A percentile compares a stretch with the other conserved stretches of the same genome.
phyloP scores from a whole-genome alignment of 2,113 vertebrate genomes.

The Pangasianodon gigas region DNA sequence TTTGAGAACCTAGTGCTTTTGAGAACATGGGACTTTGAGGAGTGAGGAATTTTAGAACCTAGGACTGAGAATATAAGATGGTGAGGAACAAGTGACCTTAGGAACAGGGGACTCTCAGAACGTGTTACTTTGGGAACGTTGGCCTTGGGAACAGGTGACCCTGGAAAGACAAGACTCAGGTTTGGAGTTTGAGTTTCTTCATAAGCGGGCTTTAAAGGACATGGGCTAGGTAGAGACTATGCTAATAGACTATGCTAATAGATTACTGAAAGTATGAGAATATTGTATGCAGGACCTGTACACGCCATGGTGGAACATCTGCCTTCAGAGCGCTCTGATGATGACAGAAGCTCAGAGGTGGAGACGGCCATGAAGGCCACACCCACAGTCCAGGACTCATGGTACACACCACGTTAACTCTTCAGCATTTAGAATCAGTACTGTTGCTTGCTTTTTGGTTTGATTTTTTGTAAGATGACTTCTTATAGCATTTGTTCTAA shows the following conservation, averaged over 20 bases:
- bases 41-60: background rate
- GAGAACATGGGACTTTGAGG: background rate
- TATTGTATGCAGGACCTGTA: slow-evolving; percentile 2
- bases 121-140: background rate
- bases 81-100: background rate
- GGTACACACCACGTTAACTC: background rate
- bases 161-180: background rate
- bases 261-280: background rate
- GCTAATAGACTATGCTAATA: background rate
- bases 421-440: background rate
- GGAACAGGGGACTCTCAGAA: background rate
- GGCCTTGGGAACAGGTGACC: background rate
- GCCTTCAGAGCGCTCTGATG: background rate
- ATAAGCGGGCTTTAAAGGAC: background rate
- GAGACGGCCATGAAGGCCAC: background rate
- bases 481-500: background rate
- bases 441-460: background rate
- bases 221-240: background rate
- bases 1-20: background rate
- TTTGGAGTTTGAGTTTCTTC: background rate
- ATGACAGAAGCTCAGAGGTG: background rate
- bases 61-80: background rate
- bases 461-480: background rate
- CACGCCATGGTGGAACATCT: background rate
- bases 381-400: background rate